phyloP scores from a whole-genome alignment of 2,797 vertebrate genomes.

The Poeciliopsis gracilis region DNA sequence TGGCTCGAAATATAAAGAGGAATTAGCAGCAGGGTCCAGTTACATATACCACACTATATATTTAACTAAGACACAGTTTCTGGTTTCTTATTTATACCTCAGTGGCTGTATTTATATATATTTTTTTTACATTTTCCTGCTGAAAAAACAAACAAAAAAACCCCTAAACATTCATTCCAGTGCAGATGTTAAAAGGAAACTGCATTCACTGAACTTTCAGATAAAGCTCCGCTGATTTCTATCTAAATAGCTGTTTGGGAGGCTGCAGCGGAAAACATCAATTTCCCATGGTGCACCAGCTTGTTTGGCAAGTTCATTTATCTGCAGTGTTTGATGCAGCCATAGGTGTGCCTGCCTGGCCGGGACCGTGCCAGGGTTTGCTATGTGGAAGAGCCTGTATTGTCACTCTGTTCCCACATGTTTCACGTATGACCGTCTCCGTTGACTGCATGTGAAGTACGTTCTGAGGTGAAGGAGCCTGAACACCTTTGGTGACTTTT shows the following conservation, averaged over 20 bases:
- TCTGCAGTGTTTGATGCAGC: slow-evolving; percentile 2
- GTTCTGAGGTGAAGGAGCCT: not conserved
- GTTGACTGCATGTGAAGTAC: not conserved
- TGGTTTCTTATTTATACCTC: slow-evolving; percentile 8
- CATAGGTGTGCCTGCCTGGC: slow-evolving; percentile 40
- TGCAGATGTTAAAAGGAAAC: not conserved
- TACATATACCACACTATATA: slow-evolving; percentile 22
- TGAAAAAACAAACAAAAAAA: not conserved
- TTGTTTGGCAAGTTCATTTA: slow-evolving; percentile 54
- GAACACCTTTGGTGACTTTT: not conserved
- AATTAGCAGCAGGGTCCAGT: slow-evolving; percentile 48
- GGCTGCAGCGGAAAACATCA: not conserved
- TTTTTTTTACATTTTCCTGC: not conserved
- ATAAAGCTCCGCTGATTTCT: not conserved
- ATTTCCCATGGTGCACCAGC: slow-evolving; percentile 38
- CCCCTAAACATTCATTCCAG: not conserved
- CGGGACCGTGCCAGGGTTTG: slow-evolving; percentile 21
- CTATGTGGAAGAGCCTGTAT: not conserved
- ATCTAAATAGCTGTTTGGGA: not conserved
- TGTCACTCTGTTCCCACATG: slow-evolving; percentile 1
- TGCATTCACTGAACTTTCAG: not conserved
- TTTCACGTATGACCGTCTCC: not conserved
- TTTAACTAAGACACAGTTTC: slow-evolving; percentile 1
- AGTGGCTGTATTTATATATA: not conserved
- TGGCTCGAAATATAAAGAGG: slow-evolving; percentile 60